Base-by-base conservation (phyloP, 2,797 vertebrate genomes). In the Pseudomugil gertrudae region DNA sequence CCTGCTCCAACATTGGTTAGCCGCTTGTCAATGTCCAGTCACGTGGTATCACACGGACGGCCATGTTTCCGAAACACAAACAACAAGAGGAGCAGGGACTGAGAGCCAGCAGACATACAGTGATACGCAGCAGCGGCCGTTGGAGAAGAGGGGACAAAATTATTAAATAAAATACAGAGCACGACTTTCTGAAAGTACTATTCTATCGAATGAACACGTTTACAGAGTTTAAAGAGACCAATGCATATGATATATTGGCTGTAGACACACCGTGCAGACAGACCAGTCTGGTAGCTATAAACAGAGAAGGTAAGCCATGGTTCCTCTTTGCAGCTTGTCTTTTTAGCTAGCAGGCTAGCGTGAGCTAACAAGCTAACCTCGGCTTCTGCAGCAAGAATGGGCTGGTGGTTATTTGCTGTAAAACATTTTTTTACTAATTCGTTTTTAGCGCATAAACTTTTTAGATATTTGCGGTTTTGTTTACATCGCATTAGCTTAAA, bases 61-160 rank as follows among this genome's bases (percentile, higher is more conserved):
- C 95, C 95, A 96, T 96, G 93, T 96, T 95, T 94, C 93, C 93
- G 93, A 95, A 95, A 96, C 95, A 95, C 95, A 96, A 96, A 96
- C 95, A 96, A 94, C 94, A 94, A 95, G 92, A 94, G 92, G 91
- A 92, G 91, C 81, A 92, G 90, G 89, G 90, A 91, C 76, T 60
- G 68, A 85, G 81, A 91, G 85, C 87, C 84, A 90, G 91, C 88
- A 89, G 91, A 92, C 87, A 93, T 90, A 91, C 64, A 93, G 87
- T 89, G 92, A 92, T 91, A 93, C 93, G 90, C 91, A 93, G 89
- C 90, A 91, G 90, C 92, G 92, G 92, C 89, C 89, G 89, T 89
- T 72, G 92, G 91, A 89, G 88, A 88, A 86, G 89, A 88, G 83
- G 73, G 81, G 50, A 43, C 33, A 73, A 72, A 73, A 79, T 73